Percentiles rank a stretch among this genome's conserved stretches.
phyloP scores from a whole-genome alignment of 2,113 vertebrate genomes.

The Vidua macroura region DNA sequence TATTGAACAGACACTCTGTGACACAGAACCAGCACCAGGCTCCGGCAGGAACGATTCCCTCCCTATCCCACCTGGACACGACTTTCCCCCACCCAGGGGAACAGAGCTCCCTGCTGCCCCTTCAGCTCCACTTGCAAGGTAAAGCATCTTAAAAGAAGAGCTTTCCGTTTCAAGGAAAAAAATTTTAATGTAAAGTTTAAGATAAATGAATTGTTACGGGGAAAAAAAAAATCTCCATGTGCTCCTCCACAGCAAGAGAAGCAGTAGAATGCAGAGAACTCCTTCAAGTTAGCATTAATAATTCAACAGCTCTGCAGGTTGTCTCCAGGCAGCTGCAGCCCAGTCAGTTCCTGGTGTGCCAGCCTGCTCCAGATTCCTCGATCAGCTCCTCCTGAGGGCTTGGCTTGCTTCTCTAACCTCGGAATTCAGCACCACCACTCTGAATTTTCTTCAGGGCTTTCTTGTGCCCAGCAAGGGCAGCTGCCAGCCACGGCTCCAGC shows the following conservation, averaged over 20 bases:
- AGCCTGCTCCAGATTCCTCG: not conserved
- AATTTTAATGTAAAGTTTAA: not conserved
- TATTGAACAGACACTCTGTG: not conserved
- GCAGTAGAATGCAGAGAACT: not conserved
- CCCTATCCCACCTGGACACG: fast-evolving
- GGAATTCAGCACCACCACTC: not conserved
- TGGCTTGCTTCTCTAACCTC: not conserved
- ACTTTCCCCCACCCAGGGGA: not conserved
- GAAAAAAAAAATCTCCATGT: not conserved
- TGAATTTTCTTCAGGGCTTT: not conserved
- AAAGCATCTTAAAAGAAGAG: not conserved
- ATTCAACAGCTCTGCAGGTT: conserved; percentile 42
- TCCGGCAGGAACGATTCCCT: not conserved
- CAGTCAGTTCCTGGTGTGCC: not conserved
- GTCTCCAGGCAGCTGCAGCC: conserved; percentile 41
- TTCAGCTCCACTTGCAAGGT: not conserved
- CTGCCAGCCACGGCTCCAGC: not conserved
- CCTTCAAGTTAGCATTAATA: conserved; percentile 1
- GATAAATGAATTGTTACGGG: not conserved
- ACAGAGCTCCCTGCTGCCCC: not conserved
- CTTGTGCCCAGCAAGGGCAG: not conserved
- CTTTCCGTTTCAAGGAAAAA: not conserved
- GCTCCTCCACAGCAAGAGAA: not conserved
- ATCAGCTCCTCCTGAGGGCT: not conserved
- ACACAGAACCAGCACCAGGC: fast-evolving